Base-by-base conservation (phyloP, 2,888 invertebrate genomes). In the Rhabditoides inermis region DNA sequence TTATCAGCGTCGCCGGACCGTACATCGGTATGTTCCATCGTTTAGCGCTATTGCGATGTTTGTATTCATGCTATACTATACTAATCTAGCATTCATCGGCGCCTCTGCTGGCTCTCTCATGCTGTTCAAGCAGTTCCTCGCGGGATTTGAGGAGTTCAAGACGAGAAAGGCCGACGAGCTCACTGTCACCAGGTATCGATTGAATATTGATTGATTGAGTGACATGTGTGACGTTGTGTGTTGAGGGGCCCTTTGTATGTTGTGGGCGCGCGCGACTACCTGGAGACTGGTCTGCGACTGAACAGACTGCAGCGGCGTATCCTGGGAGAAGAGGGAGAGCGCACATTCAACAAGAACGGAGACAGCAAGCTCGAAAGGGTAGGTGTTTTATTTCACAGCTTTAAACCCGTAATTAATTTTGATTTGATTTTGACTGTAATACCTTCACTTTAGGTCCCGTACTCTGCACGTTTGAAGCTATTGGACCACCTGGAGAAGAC, bases 181-280 rank as follows among this genome's bases (percentile, higher is more conserved):
- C 10, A 55, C 60, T 0, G 45, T 53, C 15, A 45, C 37, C 20
- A 46, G 41, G 65, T 65, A n/a, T 48, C 18, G 35, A 22, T 27
- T 37, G n/a, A 27, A 15, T 15, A 46, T 32, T 22, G 10, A 23
- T 46, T 6, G 2, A 36, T 20, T 46, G 12, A 40, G 42, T 6
- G 22, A 18, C 7, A 18, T 44, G 12, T 18, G 35, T n/a, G n/a
- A n/a, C n/a, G 12, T 42, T 25, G 22, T 27, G 6, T 20, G 52
- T 63, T 39, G 46, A 67, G 67, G 48, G 63, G 63, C 3, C 55
- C 53, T n/a, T 54, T 56, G n/a, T 67, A 67, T 45, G 48, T 53
- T n/a, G 28, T 37, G 20, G 67, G 67, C 15, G 67, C 58, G 2
- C 52, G 60, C 3, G 65, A 65, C 35, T 67, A 65, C 40, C 57